phyloP scores from a whole-genome alignment of 1,140 invertebrate genomes.

The Diuraphis noxia region DNA sequence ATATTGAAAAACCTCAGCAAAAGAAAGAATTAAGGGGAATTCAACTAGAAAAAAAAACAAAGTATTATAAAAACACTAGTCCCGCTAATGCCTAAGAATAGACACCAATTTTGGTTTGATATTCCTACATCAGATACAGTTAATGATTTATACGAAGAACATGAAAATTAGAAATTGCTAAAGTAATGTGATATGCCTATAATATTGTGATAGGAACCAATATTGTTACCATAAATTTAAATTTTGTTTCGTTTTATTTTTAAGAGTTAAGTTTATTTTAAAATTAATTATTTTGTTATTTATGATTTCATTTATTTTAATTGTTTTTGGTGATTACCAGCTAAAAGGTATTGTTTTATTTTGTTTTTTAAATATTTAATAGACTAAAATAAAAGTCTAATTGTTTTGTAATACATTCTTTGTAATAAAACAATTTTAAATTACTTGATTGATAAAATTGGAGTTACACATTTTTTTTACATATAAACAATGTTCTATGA shows the following conservation, averaged over 20 bases:
- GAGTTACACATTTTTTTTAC: neutral
- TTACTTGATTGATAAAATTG: neutral
- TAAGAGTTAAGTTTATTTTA: neutral
- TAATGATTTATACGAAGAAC: neutral
- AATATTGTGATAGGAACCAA: constrained; percentile 13
- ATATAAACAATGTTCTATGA: neutral
- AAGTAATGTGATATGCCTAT: constrained; percentile 3
- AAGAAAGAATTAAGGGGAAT: constrained; percentile 1
- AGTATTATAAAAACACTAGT: constrained; percentile 3
- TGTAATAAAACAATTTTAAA: too few relatives aligned
- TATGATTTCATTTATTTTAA: neutral
- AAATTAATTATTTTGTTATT: neutral
- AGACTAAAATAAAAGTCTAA: neutral
- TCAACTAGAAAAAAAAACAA: neutral
- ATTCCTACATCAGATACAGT: constrained; percentile 3
- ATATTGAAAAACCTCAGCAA: constrained; percentile 1
- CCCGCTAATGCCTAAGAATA: neutral
- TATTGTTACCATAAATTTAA: constrained; percentile 16
- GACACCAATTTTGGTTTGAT: neutral
- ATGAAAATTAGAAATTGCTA: neutral
- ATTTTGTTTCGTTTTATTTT: neutral
- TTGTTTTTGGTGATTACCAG: constrained; percentile 8
- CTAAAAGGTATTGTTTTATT: constrained; percentile 26
- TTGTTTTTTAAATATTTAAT: constrained; percentile 27
- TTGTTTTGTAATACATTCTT: too few relatives aligned